Evolutionary conservation across 2,888 invertebrate genomes (phyloP).

Genomic region (Camponotus fellah): DNA sequence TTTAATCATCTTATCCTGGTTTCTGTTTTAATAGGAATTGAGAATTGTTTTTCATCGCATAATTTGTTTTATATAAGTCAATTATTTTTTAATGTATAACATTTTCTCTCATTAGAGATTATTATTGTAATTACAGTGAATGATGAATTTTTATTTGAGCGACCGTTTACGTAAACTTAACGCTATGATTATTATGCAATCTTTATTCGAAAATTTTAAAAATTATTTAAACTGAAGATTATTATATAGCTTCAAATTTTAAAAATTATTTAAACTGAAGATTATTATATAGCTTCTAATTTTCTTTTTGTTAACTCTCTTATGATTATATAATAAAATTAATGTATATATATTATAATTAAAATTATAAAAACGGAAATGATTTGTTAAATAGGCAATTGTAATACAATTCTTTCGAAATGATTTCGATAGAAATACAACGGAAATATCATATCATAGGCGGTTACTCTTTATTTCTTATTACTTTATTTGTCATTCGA

Average conservation of each 20-base stretch:
- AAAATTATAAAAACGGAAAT: background rate
- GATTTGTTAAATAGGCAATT: background rate
- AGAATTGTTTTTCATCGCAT: background rate
- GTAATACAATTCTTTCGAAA: background rate
- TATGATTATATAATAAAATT: background rate
- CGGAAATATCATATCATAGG: conserved; percentile 42
- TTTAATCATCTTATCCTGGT: background rate
- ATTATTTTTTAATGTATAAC: background rate
- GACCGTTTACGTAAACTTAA: background rate
- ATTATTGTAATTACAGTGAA: background rate
- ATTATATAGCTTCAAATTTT: background rate
- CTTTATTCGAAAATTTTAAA: background rate
- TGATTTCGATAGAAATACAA: conserved; percentile 19
- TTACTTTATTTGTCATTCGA: conserved; percentile 1
- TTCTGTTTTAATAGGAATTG: conserved; percentile 9
- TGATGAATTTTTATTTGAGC: background rate
- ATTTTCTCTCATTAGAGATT: background rate
- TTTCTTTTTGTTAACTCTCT: background rate
- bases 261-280: no score
- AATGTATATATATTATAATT: background rate
- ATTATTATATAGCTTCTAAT: background rate
- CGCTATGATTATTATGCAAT: background rate
- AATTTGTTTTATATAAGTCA: background rate
- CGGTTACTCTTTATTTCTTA: background rate
- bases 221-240: background rate